These are phyloP conservation scores for Agelaius tricolor DNA, from an alignment of 2,113 vertebrate genomes.

Conservation along the genomic window DNA sequence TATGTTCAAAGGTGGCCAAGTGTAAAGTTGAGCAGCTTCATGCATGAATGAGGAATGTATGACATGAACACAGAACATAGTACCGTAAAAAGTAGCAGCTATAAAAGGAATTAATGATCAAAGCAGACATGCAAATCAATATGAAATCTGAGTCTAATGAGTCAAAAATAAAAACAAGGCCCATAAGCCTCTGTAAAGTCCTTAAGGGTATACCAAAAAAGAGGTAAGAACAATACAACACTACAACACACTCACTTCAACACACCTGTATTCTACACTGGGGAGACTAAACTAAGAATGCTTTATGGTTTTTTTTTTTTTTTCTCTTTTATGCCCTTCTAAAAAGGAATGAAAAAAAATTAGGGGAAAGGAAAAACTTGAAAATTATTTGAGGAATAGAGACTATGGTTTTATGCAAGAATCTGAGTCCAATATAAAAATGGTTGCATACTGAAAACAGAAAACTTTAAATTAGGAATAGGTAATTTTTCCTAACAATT, in stretches of 20 bases:
- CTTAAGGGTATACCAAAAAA: not conserved
- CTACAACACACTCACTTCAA: not conserved
- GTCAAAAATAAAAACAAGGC: not conserved
- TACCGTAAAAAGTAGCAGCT: not conserved
- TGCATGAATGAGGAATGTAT: not conserved
- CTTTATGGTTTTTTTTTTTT: not conserved
- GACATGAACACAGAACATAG: not conserved
- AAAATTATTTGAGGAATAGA: not conserved
- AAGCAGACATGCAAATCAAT: not conserved
- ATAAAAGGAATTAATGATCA: not conserved
- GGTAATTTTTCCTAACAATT: not conserved
- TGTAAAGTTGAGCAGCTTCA: not conserved
- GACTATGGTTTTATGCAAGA: not conserved
- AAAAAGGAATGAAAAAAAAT: not conserved
- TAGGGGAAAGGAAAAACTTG: not conserved
- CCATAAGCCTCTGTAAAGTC: not conserved
- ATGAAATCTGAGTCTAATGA: not conserved
- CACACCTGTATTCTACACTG: not conserved
- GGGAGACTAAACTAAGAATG: not conserved
- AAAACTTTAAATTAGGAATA: not conserved
- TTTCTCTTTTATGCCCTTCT: not conserved
- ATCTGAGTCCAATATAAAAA: not conserved
- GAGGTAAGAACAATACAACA: not conserved
- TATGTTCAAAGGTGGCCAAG: not conserved
- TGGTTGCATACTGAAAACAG: not conserved